A percentile compares a stretch with the other conserved stretches of the same genome.
Evolutionary conservation across 2,888 invertebrate species (phyloP).

Genomic region (Amblyjoppa fuscipennis): DNA sequence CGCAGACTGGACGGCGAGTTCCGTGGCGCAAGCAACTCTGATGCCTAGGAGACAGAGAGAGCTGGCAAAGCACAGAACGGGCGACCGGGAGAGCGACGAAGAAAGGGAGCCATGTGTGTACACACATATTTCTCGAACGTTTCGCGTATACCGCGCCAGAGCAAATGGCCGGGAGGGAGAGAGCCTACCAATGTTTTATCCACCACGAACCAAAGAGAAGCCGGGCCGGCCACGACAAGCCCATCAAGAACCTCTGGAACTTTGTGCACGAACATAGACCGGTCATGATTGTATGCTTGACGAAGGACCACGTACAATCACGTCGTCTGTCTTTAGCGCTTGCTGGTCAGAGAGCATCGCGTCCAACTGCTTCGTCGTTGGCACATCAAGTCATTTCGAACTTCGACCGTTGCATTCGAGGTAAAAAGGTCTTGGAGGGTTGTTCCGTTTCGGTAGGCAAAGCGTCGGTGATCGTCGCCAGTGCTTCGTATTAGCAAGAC

Average conservation of each 20-base stretch:
- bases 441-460: neutral
- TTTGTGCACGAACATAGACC: slow-evolving; percentile 49
- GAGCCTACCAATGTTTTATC: slow-evolving; percentile 57
- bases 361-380: neutral
- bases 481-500: neutral
- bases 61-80: slow-evolving; percentile 37
- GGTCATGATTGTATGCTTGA: slow-evolving; percentile 36
- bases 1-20: slow-evolving; percentile 60
- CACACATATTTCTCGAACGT: slow-evolving; percentile 55
- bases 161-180: slow-evolving; percentile 56
- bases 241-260: slow-evolving; percentile 46
- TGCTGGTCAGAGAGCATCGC: neutral
- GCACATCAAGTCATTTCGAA: neutral
- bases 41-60: slow-evolving; percentile 47
- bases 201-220: slow-evolving; percentile 53
- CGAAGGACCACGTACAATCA: slow-evolving; percentile 26
- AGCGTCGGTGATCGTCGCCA: neutral
- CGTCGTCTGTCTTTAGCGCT: neutral
- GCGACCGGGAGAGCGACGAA: slow-evolving; percentile 54
- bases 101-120: slow-evolving; percentile 35
- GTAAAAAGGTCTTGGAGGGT: neutral
- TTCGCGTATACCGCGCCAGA: slow-evolving; percentile 48
- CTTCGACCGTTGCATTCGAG: neutral
- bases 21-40: slow-evolving; percentile 52
- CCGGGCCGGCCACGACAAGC: slow-evolving; percentile 39